Evolutionary conservation across 2,797 vertebrate species (phyloP), one percentile per base, ranked within the genome.

Genomic region (Crotalus adamanteus): DNA sequence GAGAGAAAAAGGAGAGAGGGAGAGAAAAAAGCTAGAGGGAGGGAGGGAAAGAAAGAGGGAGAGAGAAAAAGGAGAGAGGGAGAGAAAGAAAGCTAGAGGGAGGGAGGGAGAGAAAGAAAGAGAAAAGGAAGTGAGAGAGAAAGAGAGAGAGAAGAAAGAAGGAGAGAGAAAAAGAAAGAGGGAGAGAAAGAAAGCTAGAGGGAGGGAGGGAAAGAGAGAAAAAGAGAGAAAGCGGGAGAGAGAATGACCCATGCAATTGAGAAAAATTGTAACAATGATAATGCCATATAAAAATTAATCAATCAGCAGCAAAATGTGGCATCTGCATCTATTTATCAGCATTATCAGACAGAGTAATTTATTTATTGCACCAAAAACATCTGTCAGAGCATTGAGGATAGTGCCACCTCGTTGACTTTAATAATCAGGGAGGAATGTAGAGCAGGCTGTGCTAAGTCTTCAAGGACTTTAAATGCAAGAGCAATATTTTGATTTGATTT

Each of bases 191-290:
- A 51, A 51, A 51, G 56, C 25, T 2, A 25, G 61, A 28, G 3
- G 8, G 61, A 3, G 2, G 3, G 22, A 60, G 22, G 1, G 0
- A 60, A 7, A 60, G 3, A 60, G 0, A 60, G 3, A 60, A 1
- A 28, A 13, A 28, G 11, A 4, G 3, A 28, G 26, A 28, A 3
- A 63, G 26, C 6, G 14, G 4, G 57, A 57, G 57, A 18, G 37
- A 83, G 73, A 83, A 47, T 83, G 37, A 47, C 9, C 1, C 7
- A 12, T 25, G 73, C 42, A 83, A 25, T 47, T 83, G 37, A 83
- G 8, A 83, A 83, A 83, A 42, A 42, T 47, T 47, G 37, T 83
- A 83, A 18, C 73, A 83, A 4, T 47, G 37, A 47, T 59, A 59
- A 59, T 47, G 73, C 73, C 37, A 83, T 83, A 47, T 25, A 83